Evolutionary conservation across 2,888 invertebrate species (phyloP).

Genomic region (Notodonta dromedarius): DNA sequence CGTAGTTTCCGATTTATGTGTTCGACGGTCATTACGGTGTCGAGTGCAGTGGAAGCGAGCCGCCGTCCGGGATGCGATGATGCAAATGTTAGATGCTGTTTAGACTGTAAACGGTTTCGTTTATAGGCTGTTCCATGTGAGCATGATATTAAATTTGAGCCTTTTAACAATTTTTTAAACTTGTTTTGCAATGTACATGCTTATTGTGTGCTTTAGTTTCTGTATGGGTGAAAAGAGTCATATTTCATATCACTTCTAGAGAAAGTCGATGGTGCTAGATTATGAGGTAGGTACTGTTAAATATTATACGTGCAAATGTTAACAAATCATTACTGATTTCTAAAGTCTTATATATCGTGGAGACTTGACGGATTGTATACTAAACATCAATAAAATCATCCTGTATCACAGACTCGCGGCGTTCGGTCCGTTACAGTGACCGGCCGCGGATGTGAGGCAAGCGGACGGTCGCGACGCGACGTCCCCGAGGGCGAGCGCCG

Average conservation of each 20-base stretch:
- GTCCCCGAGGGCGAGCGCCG: conserved; percentile 40
- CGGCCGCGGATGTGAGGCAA: conserved; percentile 66
- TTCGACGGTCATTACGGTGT: conserved; percentile 20
- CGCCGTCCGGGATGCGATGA: conserved; percentile 67
- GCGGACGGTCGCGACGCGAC: conserved; percentile 46
- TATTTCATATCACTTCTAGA: not conserved
- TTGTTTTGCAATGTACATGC: too few species aligned
- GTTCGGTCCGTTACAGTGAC: conserved; percentile 43
- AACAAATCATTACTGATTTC: too few species aligned
- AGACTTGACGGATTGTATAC: too few species aligned
- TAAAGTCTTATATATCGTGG: too few species aligned
- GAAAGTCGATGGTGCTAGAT: not conserved
- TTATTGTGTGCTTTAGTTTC: not conserved
- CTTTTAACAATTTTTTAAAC: too few species aligned
- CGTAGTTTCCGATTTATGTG: conserved; percentile 41
- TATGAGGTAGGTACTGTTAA: too few species aligned
- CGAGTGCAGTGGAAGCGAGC: conserved; percentile 32
- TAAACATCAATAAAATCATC: conserved; percentile 1
- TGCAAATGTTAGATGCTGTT: conserved; percentile 59
- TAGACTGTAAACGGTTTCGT: conserved; percentile 17
- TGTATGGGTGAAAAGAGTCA: not conserved
- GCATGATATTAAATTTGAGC: too few species aligned
- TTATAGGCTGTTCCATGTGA: conserved; percentile 27
- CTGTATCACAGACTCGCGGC: conserved; percentile 7
- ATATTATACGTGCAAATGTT: too few species aligned